phyloP scores from a whole-genome alignment of 2,113 vertebrate genomes.

The Smithornis capensis region DNA sequence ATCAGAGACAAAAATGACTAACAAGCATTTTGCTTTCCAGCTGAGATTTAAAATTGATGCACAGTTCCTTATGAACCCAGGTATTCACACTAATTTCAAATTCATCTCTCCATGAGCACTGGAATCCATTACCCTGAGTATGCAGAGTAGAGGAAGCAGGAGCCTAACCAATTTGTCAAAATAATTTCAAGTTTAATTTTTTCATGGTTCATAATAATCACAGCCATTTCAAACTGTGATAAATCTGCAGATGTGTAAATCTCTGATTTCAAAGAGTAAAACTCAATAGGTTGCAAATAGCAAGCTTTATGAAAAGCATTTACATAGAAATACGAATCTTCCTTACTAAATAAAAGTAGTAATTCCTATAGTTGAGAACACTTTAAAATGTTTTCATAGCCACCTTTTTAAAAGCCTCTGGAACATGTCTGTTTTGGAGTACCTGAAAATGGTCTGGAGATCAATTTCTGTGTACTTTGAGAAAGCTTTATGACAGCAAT shows the following conservation, averaged over 20 bases:
- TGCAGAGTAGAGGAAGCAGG: neutral
- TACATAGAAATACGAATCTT: neutral
- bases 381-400: neutral
- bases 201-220: neutral
- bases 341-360: neutral
- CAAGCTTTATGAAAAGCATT: neutral
- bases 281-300: neutral
- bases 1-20: neutral
- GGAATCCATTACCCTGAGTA: neutral
- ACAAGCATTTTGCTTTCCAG: neutral
- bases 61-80: neutral
- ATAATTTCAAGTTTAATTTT: slow-evolving; percentile 9
- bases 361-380: neutral
- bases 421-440: neutral
- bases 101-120: neutral
- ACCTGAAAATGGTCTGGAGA: neutral
- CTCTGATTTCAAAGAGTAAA: neutral
- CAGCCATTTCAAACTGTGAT: neutral
- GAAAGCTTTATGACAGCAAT: neutral
- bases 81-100: neutral
- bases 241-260: neutral
- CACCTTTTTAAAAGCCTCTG: neutral
- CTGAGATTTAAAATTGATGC: slow-evolving; percentile 8
- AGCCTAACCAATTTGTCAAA: neutral
- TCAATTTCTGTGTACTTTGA: neutral